These are phyloP conservation scores for Lycaena phlaeas DNA, from an alignment of 2,888 invertebrate genomes.

Conservation along the genomic window DNA sequence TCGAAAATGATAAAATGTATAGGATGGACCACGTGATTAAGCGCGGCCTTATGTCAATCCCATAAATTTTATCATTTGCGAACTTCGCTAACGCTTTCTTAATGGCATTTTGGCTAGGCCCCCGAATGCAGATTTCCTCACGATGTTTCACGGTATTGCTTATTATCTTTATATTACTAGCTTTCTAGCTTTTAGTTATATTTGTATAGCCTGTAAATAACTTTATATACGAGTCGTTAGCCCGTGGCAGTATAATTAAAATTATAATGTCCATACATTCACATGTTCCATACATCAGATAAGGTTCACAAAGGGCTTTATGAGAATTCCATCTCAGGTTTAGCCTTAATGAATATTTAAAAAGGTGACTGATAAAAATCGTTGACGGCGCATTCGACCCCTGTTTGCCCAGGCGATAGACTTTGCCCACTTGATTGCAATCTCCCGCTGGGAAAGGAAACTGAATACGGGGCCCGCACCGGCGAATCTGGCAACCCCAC, in stretches of 20 bases:
- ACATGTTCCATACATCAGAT: constrained; percentile 5
- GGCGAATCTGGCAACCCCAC: constrained; percentile 21
- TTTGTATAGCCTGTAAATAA: no score
- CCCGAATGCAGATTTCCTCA: no score
- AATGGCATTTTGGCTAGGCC: no score
- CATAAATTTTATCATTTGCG: no score
- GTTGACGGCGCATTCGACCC: constrained; percentile 34
- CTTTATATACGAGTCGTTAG: no score
- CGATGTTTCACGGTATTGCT: no score
- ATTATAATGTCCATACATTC: not conserved
- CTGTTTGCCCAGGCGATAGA: constrained; percentile 37
- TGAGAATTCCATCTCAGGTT: constrained; percentile 31
- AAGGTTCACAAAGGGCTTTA: constrained; percentile 6
- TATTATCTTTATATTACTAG: no score
- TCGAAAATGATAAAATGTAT: no score
- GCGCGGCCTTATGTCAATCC: no score
- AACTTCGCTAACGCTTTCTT: no score
- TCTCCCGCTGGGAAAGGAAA: constrained; percentile 29
- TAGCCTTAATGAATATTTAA: constrained; percentile 52
- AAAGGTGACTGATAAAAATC: constrained; percentile 44
- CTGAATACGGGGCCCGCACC: constrained; percentile 30
- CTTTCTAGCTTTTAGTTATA: no score
- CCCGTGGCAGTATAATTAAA: not conserved
- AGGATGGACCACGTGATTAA: no score
- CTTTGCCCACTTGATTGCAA: constrained; percentile 38